Evolutionary conservation across 2,113 vertebrate species (phyloP).

Genomic region (Nothoprocta pentlandii): DNA sequence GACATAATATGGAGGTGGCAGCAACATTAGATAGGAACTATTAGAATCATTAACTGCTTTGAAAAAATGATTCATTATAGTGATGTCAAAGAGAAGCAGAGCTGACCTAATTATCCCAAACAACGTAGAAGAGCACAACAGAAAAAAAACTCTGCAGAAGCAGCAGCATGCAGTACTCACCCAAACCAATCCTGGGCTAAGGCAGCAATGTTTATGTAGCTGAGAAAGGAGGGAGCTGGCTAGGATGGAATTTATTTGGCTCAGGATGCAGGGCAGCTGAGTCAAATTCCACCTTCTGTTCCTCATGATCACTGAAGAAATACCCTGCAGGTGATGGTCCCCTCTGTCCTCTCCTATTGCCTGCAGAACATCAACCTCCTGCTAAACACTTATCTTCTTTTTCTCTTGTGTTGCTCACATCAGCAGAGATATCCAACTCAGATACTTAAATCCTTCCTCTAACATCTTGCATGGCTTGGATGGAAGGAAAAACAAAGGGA

Average conservation of each 20-base stretch:
- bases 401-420: accelerated
- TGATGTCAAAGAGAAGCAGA: slow-evolving; percentile 29
- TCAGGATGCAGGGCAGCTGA: neutral
- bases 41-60: neutral
- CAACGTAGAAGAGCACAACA: neutral
- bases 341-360: neutral
- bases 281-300: neutral
- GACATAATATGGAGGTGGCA: neutral
- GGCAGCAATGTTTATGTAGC: neutral
- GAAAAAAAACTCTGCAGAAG: neutral
- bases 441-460: neutral
- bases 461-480: neutral
- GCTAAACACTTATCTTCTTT: neutral
- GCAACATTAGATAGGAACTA: neutral
- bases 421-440: neutral
- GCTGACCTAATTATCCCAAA: slow-evolving; percentile 12
- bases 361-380: neutral
- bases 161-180: neutral
- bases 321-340: neutral
- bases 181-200: neutral
- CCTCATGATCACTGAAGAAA: neutral
- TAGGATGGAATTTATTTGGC: neutral
- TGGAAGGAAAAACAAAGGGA: neutral
- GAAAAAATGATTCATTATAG: neutral
- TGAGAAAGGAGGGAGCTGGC: slow-evolving; percentile 1